These are phyloP conservation scores for Osmoderma eremita DNA, from an alignment of 2,888 invertebrate species.

Conservation along the genomic window DNA sequence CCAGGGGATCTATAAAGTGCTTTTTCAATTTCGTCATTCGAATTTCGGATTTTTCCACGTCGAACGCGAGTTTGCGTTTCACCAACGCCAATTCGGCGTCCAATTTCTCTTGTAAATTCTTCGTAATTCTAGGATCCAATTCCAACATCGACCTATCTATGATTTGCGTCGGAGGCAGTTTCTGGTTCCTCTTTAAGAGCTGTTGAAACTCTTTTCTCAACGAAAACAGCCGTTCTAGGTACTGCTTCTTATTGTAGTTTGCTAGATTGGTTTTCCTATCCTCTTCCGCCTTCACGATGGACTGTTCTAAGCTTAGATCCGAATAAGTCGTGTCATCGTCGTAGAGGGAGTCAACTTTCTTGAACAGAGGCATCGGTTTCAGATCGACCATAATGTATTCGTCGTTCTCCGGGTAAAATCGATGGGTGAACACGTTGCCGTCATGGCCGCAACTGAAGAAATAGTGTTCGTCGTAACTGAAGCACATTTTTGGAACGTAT, in stretches of 20 bases:
- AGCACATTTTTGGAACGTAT: constrained; percentile 70
- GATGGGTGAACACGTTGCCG: constrained; percentile 80
- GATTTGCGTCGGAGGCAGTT: constrained; percentile 70
- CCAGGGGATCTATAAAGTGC: constrained; percentile 74
- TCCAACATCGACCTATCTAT: constrained; percentile 63
- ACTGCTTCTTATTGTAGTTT: constrained; percentile 71
- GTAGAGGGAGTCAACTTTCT: constrained; percentile 48
- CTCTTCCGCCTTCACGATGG: constrained; percentile 74
- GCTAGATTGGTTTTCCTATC: constrained; percentile 72
- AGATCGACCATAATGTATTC: constrained; percentile 17
- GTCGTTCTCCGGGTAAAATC: constrained; percentile 61
- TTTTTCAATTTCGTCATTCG: constrained; percentile 67
- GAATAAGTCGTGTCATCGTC: constrained; percentile 61
- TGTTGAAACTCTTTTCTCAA: constrained; percentile 65
- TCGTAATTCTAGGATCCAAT: constrained; percentile 74
- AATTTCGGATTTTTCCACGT: constrained; percentile 75
- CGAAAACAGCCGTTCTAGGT: constrained; percentile 66
- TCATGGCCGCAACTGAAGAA: constrained; percentile 73
- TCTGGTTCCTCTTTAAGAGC: constrained; percentile 64
- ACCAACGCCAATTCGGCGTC: constrained; percentile 72
- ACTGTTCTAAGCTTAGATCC: constrained; percentile 71
- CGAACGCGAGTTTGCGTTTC: constrained; percentile 73
- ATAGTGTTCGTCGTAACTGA: constrained; percentile 71
- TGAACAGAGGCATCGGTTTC: constrained; percentile 34
- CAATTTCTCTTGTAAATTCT: constrained; percentile 70